Conservation (phyloP, 2,113 vertebrate species). For the Tragelaphus imberbis region DNA sequence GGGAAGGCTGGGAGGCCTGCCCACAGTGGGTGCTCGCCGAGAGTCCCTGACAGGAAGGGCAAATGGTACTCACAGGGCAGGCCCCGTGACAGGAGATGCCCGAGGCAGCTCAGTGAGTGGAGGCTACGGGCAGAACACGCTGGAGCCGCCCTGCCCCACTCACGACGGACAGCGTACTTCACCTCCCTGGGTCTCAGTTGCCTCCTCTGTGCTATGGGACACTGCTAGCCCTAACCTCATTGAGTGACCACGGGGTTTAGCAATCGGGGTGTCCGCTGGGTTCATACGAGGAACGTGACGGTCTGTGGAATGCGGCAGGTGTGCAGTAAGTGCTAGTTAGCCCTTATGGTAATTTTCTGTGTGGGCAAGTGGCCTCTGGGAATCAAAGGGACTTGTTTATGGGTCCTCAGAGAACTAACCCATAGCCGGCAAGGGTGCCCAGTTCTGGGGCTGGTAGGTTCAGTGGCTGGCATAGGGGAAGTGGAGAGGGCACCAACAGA, state of each 20-base stretch:
- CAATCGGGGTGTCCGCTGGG: accelerated
- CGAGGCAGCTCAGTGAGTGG: no score
- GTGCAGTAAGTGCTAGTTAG: background rate
- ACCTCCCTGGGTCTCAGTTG: background rate
- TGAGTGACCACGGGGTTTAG: background rate
- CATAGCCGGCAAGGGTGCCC: background rate
- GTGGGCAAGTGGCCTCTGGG: background rate
- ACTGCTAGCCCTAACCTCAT: accelerated
- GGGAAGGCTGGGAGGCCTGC: background rate
- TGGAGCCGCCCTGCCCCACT: background rate
- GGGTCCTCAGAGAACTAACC: background rate
- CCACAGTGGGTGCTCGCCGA: accelerated
- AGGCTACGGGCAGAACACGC: no score
- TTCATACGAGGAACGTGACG: background rate
- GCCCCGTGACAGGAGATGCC: accelerated
- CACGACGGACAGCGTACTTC: background rate
- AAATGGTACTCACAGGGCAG: no score
- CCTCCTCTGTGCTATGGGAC: background rate
- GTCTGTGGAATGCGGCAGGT: background rate
- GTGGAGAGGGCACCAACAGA: background rate
- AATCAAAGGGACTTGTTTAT: background rate
- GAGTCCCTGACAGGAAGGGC: accelerated
- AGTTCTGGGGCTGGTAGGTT: background rate
- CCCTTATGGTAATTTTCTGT: background rate
- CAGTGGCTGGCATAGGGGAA: background rate